Conservation (phyloP, 2,113 vertebrate species). For the Hepsetus odoe region DNA sequence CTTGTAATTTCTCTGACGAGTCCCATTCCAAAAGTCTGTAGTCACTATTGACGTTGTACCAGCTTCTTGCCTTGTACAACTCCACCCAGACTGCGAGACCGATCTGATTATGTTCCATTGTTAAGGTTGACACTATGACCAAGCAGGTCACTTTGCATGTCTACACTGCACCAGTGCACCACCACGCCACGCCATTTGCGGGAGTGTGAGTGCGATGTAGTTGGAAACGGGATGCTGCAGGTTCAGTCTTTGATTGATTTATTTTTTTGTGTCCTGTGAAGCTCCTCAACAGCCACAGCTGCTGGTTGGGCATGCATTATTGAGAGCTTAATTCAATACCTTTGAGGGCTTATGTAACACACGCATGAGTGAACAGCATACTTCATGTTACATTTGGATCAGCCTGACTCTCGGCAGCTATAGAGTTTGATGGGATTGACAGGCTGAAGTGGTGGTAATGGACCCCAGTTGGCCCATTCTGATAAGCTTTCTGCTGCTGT, state of each 20-base stretch:
- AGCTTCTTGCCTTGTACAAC: neutral
- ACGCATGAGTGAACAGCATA: slow-evolving; percentile 2
- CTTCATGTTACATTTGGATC: slow-evolving; percentile 33
- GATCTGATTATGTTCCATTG: neutral
- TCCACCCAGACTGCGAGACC: neutral
- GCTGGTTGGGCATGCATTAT: slow-evolving; percentile 25
- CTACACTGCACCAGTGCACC: too few species aligned
- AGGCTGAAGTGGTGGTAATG: slow-evolving; percentile 24
- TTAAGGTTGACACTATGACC: neutral
- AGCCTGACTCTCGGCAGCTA: slow-evolving; percentile 13
- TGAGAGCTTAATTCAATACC: slow-evolving; percentile 19
- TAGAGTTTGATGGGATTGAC: slow-evolving; percentile 20
- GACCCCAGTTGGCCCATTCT: slow-evolving; percentile 15
- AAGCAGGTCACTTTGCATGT: neutral
- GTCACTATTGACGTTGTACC: neutral
- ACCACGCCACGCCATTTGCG: too few species aligned
- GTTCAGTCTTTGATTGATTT: neutral
- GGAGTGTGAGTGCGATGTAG: too few species aligned
- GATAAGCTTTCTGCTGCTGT: neutral
- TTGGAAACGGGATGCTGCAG: neutral
- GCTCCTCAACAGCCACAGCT: neutral
- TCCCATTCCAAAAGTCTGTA: neutral
- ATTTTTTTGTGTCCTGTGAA: neutral
- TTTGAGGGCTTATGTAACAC: slow-evolving; percentile 15
- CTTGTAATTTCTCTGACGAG: neutral